phyloP scores from a whole-genome alignment of 2,113 vertebrate species.

The Sialia sialis region DNA sequence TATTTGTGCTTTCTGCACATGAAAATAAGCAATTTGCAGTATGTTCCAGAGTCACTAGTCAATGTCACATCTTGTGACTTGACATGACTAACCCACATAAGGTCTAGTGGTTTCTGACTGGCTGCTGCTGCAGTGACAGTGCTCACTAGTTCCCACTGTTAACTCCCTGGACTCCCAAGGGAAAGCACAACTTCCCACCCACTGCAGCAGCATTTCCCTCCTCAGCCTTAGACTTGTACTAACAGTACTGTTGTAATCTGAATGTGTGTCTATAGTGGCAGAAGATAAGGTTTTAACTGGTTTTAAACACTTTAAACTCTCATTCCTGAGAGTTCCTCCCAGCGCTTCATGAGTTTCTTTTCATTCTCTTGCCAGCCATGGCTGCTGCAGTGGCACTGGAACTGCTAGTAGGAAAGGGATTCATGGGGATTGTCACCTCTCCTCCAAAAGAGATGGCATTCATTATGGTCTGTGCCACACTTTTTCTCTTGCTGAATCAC shows the following conservation, averaged over 20 bases:
- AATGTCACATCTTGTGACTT: constrained; percentile 16
- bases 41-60: not conserved
- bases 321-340: not conserved
- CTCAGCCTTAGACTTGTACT: not conserved
- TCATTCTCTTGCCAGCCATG: not conserved
- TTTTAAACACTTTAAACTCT: not conserved
- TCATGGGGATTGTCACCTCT: rapidly evolving
- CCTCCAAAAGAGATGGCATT: not conserved
- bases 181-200: not conserved
- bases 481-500: not conserved
- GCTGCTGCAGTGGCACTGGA: not conserved
- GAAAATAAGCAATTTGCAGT: not conserved
- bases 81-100: not conserved
- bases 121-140: not conserved
- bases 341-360: not conserved
- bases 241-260: not conserved
- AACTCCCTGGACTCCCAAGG: not conserved
- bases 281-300: not conserved
- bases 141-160: not conserved
- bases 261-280: not conserved
- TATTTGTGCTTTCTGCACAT: not conserved
- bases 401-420: not conserved
- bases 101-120: not conserved
- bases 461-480: not conserved
- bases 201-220: not conserved